Evolutionary conservation across 2,888 invertebrate species (phyloP), one percentile per base, ranked within the genome.

Genomic region (Phortica magna): DNA sequence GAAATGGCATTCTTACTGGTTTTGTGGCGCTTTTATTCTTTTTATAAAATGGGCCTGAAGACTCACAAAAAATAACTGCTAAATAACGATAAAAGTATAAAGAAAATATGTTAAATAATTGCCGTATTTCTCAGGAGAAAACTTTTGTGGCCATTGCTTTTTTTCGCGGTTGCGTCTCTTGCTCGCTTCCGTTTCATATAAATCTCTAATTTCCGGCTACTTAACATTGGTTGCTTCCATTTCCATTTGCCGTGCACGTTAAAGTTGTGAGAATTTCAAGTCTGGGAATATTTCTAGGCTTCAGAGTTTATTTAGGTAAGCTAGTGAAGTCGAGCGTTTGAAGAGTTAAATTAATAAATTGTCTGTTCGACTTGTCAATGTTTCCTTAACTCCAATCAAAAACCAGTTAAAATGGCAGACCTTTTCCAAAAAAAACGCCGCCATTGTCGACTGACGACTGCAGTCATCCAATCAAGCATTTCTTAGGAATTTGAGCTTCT

Each of bases 391-490:
- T 48, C 7, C 7, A 48, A 48, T 48, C 9, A 48, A 48, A 14
- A 9, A 48, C 14, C 10, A 48, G 48, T 14, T 12, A 48, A 48
- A 48, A 48, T 48, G 48, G 48, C 48, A 48, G 48, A 48, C 48
- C 10, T 48, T 14, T 65, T 65, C 41, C 41, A 31, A 65, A 14
- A 19, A 14, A 65, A 65, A 59, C 59, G 7, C 19, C 10, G n/a
- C 53, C n/a, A 10, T 2, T 14, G 53, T n/a, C 10, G n/a, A 39
- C 22, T 14, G 53, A 3, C 10, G n/a, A 39, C 22, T 39, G 31
- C 22, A 22, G 12, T 80, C 80, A 85, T 71, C 88, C 88, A 86
- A 88, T 88, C 88, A 88, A 85, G 80, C 86, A 83, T 85, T 84
- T 87, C 87, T 75, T 80, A 84, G 86, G 84, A 85, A 86, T 84